phyloP scores from a whole-genome alignment of 1,140 invertebrate species.

The Drosophila nannoptera region DNA sequence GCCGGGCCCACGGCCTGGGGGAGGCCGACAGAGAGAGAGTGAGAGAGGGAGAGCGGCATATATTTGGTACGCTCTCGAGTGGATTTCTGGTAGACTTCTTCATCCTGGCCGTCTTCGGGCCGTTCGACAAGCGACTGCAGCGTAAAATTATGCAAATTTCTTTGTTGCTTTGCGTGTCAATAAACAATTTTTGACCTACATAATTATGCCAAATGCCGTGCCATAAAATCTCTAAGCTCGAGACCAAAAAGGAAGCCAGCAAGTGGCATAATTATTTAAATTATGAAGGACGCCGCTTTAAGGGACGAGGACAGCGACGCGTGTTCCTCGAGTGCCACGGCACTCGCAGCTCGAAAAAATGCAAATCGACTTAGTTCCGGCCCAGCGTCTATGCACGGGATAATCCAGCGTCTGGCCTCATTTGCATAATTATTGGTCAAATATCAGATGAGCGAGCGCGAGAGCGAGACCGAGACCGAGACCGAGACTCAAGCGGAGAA shows the following conservation, averaged over 20 bases:
- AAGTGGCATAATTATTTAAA: constrained; percentile 78
- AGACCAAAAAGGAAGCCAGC: constrained; percentile 69
- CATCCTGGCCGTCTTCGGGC: neutral
- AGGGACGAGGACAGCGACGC: constrained; percentile 52
- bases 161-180: constrained; percentile 76
- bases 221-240: constrained; percentile 69
- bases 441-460: constrained; percentile 20
- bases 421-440: constrained; percentile 74
- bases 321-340: constrained; percentile 56
- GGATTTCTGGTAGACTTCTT: constrained; percentile 18
- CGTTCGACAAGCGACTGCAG: constrained; percentile 48
- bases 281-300: constrained; percentile 65
- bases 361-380: constrained; percentile 73
- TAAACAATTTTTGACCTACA: constrained; percentile 78
- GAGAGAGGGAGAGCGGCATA: too few relatives aligned
- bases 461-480: constrained; percentile 6
- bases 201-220: constrained; percentile 77
- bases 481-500: neutral
- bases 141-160: constrained; percentile 78
- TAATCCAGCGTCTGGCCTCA: constrained; percentile 60
- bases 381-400: constrained; percentile 69
- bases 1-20: constrained; percentile 8
- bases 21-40: too few relatives aligned
- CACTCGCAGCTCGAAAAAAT: constrained; percentile 19
- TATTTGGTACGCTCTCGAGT: constrained; percentile 2